Percentiles rank a stretch among this genome's conserved stretches.
Evolutionary conservation across 1,140 invertebrate species (phyloP).

Genomic region (Plectrocnemia conspersa): DNA sequence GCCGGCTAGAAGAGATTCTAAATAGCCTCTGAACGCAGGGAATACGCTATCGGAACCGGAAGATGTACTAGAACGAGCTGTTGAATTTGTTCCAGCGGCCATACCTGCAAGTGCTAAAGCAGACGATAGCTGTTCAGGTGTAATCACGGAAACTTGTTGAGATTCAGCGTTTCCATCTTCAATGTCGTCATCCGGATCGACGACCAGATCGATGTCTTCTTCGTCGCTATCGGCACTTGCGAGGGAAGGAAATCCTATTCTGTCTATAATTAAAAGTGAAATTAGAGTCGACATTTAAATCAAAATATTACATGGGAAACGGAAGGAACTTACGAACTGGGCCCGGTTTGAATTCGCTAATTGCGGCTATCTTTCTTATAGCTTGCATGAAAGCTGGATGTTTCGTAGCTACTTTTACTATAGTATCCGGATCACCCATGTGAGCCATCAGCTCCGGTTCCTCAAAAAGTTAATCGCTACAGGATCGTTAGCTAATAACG

Average conservation of each 20-base stretch:
- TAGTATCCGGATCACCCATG: constrained; percentile 22
- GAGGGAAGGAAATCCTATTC: background rate
- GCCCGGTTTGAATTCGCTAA: constrained; percentile 1
- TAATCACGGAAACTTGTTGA: constrained; percentile 15
- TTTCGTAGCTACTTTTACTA: constrained; percentile 17
- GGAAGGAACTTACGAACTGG: background rate
- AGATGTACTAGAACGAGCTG: constrained; percentile 9
- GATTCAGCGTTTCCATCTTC: constrained; percentile 7
- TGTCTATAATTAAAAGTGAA: too few species aligned
- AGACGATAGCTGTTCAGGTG: constrained; percentile 28
- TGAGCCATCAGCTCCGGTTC: constrained; percentile 26
- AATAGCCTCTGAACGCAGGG: constrained; percentile 23
- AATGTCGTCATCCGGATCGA: constrained; percentile 17
- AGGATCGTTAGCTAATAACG: constrained; percentile 23
- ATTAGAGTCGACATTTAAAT: too few species aligned
- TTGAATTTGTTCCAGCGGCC: background rate
- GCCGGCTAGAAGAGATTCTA: constrained; percentile 19
- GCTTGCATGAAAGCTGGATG: constrained; percentile 27
- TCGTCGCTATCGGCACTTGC: constrained; percentile 18
- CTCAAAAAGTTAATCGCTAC: constrained; percentile 26
- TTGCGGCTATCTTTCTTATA: constrained; percentile 19
- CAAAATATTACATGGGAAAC: too few species aligned
- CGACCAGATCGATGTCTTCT: constrained; percentile 23
- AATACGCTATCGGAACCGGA: background rate
- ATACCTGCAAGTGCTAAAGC: constrained; percentile 28